Conservation (phyloP, 2,113 vertebrate genomes). For the Dicerorhinus sumatrensis region DNA sequence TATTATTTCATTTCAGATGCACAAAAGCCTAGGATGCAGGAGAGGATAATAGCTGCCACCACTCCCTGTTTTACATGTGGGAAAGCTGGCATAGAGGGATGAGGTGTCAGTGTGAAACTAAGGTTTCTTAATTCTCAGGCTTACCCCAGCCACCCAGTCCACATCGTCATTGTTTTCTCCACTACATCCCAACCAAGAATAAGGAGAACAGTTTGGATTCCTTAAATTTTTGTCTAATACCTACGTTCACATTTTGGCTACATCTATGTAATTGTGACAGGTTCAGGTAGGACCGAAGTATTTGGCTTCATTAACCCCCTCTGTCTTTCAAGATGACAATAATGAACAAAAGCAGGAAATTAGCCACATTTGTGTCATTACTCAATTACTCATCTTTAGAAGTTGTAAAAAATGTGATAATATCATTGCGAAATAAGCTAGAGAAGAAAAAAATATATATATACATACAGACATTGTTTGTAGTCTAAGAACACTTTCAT, state of each 20-base stretch:
- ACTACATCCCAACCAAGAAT: not conserved
- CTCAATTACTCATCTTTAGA: not conserved
- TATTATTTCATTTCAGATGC: constrained; percentile 35
- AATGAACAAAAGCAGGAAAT: constrained; percentile 35
- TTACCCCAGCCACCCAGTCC: not conserved
- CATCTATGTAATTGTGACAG: not conserved
- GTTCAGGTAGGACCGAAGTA: not conserved
- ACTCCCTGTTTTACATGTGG: not conserved
- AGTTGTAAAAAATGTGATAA: not conserved
- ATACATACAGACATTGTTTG: not conserved
- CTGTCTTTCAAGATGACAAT: not conserved
- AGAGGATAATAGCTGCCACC: not conserved
- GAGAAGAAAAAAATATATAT: not conserved
- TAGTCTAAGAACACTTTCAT: not conserved
- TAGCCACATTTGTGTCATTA: not conserved
- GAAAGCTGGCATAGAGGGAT: not conserved
- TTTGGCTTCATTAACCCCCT: not conserved
- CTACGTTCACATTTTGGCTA: not conserved
- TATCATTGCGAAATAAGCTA: not conserved
- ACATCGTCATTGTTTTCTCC: not conserved
- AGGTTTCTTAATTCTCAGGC: not conserved
- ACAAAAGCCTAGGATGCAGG: not conserved
- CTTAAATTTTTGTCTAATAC: not conserved
- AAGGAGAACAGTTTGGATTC: not conserved
- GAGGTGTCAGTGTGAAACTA: not conserved